Evolutionary conservation across 1,140 invertebrate species (phyloP).

Genomic region (Hestina assimilis): DNA sequence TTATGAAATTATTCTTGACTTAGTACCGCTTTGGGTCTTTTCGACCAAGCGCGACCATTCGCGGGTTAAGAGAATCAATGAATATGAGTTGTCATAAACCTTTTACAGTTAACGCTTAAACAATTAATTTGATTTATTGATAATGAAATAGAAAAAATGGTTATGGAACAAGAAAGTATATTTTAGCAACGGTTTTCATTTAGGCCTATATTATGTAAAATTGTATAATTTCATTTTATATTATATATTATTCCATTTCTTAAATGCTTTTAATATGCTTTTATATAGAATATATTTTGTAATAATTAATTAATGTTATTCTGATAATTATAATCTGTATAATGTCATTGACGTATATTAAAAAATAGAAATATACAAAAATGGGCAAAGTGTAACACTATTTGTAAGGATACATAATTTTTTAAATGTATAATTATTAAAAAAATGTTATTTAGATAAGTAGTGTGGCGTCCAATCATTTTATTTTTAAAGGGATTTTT

Average conservation of each 20-base stretch:
- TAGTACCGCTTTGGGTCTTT: too few relatives aligned
- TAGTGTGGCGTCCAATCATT: slow-evolving; percentile 1
- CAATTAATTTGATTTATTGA: too few relatives aligned
- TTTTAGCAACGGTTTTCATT: not conserved
- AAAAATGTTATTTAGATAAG: not conserved
- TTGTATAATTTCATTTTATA: not conserved
- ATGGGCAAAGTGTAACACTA: not conserved
- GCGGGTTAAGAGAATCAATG: too few relatives aligned
- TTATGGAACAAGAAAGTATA: too few relatives aligned
- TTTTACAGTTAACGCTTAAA: too few relatives aligned
- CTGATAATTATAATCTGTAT: not conserved
- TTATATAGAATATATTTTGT: slow-evolving; percentile 4
- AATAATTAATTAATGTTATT: not conserved
- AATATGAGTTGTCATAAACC: too few relatives aligned
- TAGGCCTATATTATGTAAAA: slow-evolving; percentile 2
- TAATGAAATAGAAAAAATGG: too few relatives aligned
- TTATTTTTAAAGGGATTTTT: not conserved
- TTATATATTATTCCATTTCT: slow-evolving; percentile 3
- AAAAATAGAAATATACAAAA: too few relatives aligned
- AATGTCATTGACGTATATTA: too few relatives aligned
- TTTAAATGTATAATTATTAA: not conserved
- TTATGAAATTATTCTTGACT: too few relatives aligned
- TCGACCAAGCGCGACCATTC: too few relatives aligned
- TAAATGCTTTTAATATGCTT: slow-evolving; percentile 10
- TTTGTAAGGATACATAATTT: not conserved